These are phyloP conservation scores for Cebus imitator DNA, from an alignment of 2,113 vertebrate genomes.

Conservation along the genomic window DNA sequence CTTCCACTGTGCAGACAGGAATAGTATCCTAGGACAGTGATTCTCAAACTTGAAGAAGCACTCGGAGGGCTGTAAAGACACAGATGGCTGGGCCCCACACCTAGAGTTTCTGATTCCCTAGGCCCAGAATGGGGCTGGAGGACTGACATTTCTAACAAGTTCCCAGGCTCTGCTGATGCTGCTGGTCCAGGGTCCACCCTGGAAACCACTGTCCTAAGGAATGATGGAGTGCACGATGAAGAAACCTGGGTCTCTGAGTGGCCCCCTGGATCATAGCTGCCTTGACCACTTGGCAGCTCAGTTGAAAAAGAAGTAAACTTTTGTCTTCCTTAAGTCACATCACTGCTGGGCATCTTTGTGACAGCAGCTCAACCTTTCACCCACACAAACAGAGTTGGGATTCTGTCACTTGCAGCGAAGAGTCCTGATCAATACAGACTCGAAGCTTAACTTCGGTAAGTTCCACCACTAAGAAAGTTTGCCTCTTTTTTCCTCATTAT, in stretches of 20 bases:
- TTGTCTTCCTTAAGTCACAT: neutral
- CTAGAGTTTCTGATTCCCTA: neutral
- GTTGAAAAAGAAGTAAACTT: neutral
- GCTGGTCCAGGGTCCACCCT: neutral
- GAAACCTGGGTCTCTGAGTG: neutral
- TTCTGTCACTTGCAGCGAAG: neutral
- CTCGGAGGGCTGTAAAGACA: neutral
- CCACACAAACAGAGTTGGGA: neutral
- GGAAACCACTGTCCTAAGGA: neutral
- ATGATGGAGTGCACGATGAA: neutral
- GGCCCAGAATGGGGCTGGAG: neutral
- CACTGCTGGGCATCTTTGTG: neutral
- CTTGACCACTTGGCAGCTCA: neutral
- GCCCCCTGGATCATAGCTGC: neutral
- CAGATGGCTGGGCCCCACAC: neutral
- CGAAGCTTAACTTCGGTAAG: neutral
- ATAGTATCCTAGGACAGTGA: neutral
- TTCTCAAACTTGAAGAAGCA: neutral
- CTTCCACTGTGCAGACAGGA: neutral
- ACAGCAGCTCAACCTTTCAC: neutral
- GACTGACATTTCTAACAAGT: neutral
- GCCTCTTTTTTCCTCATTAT: neutral
- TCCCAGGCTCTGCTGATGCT: neutral
- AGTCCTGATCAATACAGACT: neutral
- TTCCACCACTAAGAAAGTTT: neutral